Evolutionary conservation across 2,797 vertebrate genomes (phyloP), one percentile per base, ranked within the genome.

Genomic region (Sebastes goodei): DNA sequence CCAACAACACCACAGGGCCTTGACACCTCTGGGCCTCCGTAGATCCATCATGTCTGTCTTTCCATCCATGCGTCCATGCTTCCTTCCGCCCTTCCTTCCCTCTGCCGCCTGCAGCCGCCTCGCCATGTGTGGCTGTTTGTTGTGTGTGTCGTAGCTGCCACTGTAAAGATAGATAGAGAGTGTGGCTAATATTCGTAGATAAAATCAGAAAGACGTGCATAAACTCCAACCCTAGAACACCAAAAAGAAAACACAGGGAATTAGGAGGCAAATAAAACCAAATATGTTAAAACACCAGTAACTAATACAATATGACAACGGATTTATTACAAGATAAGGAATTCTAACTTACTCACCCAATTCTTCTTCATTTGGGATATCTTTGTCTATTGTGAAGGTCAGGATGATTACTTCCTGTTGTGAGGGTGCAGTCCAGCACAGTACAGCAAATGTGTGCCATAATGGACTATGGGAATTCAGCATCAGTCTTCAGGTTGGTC

Each of bases 1-100:
- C 89, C 91, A 90, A 79, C 85, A 75, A 33, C 93, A 88, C 85
- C 89, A 70, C 88, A 75, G 83, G 83, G 90, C 88, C 88, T 79
- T 92, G 86, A 87, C 77, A 73, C 63, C 71, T 88, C 84, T 86
- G 88, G 88, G 89, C 88, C 87, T 86, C 84, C 86, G 76, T 89
- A 78, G 81, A 76, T 78, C 86, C 91, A 90, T 92, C 85, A 72
- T 89, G 76, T 90, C 76, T 90, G 83, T 93, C 76, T 86, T 79
- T 93, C 77, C 83, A 81, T 92, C 78, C 76, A 80, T 84, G 60
- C 68, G 12, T 81, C 76, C 83, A 74, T 86, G 79, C 85, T 85
- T 83, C 81, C 78, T 69, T 60, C 85, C 80, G 70, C 74, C 49
- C 69, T 65, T 57, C 63, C 63, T 75, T 60, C 35, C 76, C 61